Evolutionary conservation across 2,888 invertebrate species (phyloP).

Genomic region (Marronus borbonicus): DNA sequence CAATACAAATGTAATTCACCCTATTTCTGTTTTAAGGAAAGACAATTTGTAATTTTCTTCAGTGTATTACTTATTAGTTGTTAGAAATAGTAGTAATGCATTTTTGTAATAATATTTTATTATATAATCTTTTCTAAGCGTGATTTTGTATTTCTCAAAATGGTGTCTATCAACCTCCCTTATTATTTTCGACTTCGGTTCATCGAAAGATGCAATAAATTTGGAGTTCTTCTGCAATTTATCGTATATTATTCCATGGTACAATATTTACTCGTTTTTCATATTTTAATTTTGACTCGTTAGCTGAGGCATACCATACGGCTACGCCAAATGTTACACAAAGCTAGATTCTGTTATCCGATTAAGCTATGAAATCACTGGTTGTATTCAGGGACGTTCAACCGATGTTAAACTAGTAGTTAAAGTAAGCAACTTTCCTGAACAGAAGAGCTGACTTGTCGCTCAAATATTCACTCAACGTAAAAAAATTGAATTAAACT

Average conservation of each 20-base stretch:
- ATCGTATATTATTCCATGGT: no score
- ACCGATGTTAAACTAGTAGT: no score
- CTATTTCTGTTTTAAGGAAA: constrained; percentile 41
- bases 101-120: constrained; percentile 54
- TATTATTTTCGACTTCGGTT: constrained; percentile 6
- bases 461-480: no score
- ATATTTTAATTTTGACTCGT: no score
- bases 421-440: no score
- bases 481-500: no score
- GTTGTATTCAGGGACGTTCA: no score
- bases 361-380: no score
- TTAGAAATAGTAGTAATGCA: constrained; percentile 53
- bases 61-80: constrained; percentile 53
- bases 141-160: constrained; percentile 51
- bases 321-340: no score
- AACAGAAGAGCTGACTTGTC: no score
- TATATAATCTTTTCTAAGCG: constrained; percentile 54
- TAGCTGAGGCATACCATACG: no score
- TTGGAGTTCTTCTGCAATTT: not conserved
- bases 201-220: not conserved
- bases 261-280: not conserved
- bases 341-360: no score
- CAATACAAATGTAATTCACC: constrained; percentile 41
- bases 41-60: constrained; percentile 48
- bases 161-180: not conserved